Evolutionary conservation across 2,888 invertebrate species (phyloP).

Genomic region (Diadegma fenestrale): DNA sequence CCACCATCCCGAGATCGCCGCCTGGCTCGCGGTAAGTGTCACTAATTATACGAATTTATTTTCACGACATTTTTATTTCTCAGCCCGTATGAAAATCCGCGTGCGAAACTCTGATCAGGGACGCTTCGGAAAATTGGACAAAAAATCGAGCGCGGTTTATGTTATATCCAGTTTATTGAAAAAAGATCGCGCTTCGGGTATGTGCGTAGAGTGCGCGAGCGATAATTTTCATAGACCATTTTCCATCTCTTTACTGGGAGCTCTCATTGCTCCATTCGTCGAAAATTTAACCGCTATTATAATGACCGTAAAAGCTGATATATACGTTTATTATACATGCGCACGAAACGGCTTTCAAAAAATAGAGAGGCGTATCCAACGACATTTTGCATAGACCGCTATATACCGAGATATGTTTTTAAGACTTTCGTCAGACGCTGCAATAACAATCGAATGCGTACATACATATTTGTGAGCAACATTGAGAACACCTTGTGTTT

Average conservation of each 20-base stretch:
- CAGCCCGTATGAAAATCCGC: background rate
- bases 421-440: background rate
- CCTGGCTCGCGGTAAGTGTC: slow-evolving; percentile 12
- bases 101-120: background rate
- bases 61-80: background rate
- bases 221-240: slow-evolving; percentile 13
- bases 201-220: slow-evolving; percentile 22
- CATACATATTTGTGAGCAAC: background rate
- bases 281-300: slow-evolving; percentile 31
- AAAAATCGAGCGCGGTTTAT: slow-evolving; percentile 14
- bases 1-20: background rate
- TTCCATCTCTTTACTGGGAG: slow-evolving; percentile 18
- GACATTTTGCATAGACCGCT: slow-evolving; percentile 23
- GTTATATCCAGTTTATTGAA: slow-evolving; percentile 25
- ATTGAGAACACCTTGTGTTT: background rate
- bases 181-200: background rate
- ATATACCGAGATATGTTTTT: slow-evolving; percentile 2
- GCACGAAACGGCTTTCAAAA: slow-evolving; percentile 18
- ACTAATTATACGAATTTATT: slow-evolving; percentile 2
- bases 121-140: background rate
- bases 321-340: slow-evolving; percentile 1
- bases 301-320: background rate
- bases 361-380: slow-evolving; percentile 33
- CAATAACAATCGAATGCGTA: slow-evolving; percentile 31
- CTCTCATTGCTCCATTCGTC: slow-evolving; percentile 29